These are phyloP conservation scores for Magallana gigas DNA, from an alignment of 1,140 invertebrate genomes.

Conservation along the genomic window DNA sequence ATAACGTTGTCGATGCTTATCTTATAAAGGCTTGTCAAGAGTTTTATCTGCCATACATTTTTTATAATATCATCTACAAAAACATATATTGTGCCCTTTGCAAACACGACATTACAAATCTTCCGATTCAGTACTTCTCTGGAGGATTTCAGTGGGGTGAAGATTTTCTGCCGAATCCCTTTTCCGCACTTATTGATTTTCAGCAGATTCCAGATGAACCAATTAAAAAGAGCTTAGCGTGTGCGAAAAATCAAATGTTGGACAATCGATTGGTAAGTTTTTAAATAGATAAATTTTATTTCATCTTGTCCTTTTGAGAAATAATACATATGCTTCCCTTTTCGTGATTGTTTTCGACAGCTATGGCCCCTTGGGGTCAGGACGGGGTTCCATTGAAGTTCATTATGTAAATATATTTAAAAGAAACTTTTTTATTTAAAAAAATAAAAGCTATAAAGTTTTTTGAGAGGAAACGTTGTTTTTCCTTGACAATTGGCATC, in stretches of 20 bases:
- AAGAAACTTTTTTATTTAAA: no score
- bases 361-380: no score
- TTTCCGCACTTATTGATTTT: conserved; percentile 12
- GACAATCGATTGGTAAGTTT: background rate
- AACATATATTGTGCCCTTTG: conserved; percentile 23
- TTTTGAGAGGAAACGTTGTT: no score
- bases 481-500: no score
- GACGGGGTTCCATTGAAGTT: no score
- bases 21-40: background rate
- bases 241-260: background rate
- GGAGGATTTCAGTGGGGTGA: background rate
- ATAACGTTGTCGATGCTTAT: background rate
- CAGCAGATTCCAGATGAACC: background rate
- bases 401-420: background rate
- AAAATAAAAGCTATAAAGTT: no score
- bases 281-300: no score
- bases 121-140: background rate
- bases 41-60: background rate
- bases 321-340: no score
- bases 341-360: no score
- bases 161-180: background rate
- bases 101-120: background rate
- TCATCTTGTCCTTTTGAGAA: no score
- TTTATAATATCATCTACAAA: background rate
- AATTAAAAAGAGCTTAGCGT: background rate